Evolutionary conservation across 1,140 invertebrate species (phyloP).

Genomic region (Zaprionus davidi): DNA sequence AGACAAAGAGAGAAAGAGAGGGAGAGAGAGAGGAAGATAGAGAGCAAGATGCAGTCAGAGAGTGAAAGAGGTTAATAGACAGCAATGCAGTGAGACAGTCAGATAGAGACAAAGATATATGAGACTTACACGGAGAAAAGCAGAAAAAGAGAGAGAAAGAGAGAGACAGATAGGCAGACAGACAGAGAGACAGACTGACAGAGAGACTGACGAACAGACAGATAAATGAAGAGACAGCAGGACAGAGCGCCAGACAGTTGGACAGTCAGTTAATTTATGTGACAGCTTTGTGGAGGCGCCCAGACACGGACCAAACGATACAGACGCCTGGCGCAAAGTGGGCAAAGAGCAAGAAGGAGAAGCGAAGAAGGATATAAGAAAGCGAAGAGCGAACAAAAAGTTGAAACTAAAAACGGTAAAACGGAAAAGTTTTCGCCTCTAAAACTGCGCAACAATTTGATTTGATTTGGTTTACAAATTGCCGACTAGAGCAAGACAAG

Average conservation of each 20-base stretch:
- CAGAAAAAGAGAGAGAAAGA: neutral
- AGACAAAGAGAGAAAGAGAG: neutral
- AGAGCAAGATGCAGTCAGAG: too few species aligned
- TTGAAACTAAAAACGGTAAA: neutral
- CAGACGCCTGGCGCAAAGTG: conserved; percentile 1
- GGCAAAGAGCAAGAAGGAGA: neutral
- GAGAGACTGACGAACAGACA: neutral
- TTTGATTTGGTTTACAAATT: conserved; percentile 41
- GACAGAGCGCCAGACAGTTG: conserved; percentile 3
- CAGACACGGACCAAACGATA: neutral
- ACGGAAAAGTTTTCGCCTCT: neutral
- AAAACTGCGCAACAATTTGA: conserved; percentile 22
- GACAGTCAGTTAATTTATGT: conserved; percentile 41
- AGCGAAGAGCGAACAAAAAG: neutral
- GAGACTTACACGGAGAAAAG: neutral
- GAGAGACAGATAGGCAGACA: neutral
- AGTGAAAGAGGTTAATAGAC: too few species aligned
- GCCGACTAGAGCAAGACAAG: conserved; percentile 5
- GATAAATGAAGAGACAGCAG: neutral
- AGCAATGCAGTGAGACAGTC: too few species aligned
- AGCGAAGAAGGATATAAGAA: neutral
- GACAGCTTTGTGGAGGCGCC: neutral
- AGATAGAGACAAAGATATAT: too few species aligned
- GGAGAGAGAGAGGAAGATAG: too few species aligned
- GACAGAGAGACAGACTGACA: neutral